phyloP scores from a whole-genome alignment of 1,140 invertebrate genomes.

The Stenopsyche tienmushanensis region DNA sequence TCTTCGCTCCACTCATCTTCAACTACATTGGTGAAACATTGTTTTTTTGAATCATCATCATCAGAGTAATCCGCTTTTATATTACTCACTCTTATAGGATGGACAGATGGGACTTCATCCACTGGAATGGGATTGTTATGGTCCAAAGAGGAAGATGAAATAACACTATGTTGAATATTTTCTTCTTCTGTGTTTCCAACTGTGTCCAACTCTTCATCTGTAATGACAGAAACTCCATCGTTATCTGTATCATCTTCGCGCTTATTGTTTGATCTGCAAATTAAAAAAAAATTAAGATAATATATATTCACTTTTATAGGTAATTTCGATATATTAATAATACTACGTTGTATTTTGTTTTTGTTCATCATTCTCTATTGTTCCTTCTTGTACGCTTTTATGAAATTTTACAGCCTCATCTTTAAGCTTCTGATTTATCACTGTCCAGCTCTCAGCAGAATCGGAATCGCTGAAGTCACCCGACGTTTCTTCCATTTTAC shows the following conservation, averaged over 20 bases:
- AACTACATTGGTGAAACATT: not conserved
- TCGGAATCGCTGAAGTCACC: conserved; percentile 33
- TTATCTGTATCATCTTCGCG: conserved; percentile 34
- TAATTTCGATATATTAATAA: not conserved
- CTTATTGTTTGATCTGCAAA: not conserved
- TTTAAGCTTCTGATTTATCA: conserved; percentile 20
- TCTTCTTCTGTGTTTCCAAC: conserved; percentile 13
- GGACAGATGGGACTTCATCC: not conserved
- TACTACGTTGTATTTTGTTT: not conserved
- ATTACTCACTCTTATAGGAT: too few species aligned
- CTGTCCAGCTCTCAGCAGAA: conserved; percentile 34
- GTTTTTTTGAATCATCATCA: not conserved
- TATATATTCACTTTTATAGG: too few species aligned
- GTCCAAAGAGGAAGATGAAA: not conserved
- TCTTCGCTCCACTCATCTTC: conserved; percentile 42
- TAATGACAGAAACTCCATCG: conserved; percentile 37
- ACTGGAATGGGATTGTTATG: not conserved
- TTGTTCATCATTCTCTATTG: too few species aligned
- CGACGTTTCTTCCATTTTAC: conserved; percentile 4
- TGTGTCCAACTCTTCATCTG: conserved; percentile 30
- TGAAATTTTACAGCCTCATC: too few species aligned
- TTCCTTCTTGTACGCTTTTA: too few species aligned
- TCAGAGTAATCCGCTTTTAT: not conserved
- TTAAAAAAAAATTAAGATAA: too few species aligned
- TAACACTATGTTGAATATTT: not conserved